Evolutionary conservation across 2,888 invertebrate genomes (phyloP), one percentile per base, ranked within the genome.

Genomic region (Gastracanthus pulcherrimus): DNA sequence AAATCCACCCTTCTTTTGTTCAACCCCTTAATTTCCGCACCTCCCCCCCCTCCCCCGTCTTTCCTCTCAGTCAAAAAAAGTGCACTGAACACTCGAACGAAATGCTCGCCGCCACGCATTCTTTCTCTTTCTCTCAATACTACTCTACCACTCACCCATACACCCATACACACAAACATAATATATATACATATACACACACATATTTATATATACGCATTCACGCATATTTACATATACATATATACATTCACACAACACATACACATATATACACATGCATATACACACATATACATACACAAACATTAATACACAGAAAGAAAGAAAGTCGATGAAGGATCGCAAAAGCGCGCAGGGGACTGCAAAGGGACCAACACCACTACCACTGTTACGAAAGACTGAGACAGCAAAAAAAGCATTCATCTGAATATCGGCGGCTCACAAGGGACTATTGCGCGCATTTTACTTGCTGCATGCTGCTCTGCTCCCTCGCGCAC

Each of bases 401-500:
- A n/a, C n/a, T n/a, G n/a, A n/a, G 9, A 9, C n/a, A 34, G 62
- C 34, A 19, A 29, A 62, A 62, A 34, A 62, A 34, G 31, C 31
- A 34, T 19, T 16, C 62, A 34, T 55, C 62, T 36, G 19, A 31
- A 62, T 36, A 34, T 34, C n/a, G 19, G 31, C 5, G 62, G 45
- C 11, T n/a, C 62, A 34, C 62, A 34, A 34, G 62, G 62, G 62
- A 62, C 34, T 41, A n/a, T n/a, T n/a, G n/a, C n/a, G n/a, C n/a
- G n/a, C n/a, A n/a, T n/a, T n/a, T n/a, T n/a, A n/a, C n/a, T n/a
- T n/a, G n/a, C n/a, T n/a, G n/a, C n/a, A n/a, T n/a, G n/a, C n/a
- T n/a, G n/a, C n/a, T n/a, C n/a, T n/a, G n/a, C 48, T 19, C 19
- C 41, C 60, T 23, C 45, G 34, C 45, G 38, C 29, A 81, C 81